phyloP scores from a whole-genome alignment of 2,888 invertebrate species.

The Branchinecta sandiegonensis region DNA sequence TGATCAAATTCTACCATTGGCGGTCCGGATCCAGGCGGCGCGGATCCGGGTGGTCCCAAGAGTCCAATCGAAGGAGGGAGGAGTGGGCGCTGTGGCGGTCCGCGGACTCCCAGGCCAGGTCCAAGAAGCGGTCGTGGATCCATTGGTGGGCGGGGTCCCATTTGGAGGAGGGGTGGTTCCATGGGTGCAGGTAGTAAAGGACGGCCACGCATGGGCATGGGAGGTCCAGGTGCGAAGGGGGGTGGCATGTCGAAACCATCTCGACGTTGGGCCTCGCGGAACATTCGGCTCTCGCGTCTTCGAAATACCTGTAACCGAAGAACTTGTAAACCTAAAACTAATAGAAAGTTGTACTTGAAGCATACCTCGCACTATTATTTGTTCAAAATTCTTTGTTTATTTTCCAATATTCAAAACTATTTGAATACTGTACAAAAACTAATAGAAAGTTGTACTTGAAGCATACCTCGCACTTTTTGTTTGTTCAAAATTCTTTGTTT shows the following conservation, averaged over 20 bases:
- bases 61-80: slow-evolving; percentile 36
- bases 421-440: too few relatives aligned
- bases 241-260: slow-evolving; percentile 26
- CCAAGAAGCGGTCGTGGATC: slow-evolving; percentile 17
- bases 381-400: too few relatives aligned
- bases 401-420: too few relatives aligned
- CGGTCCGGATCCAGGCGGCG: slow-evolving; percentile 43
- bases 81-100: slow-evolving; percentile 19
- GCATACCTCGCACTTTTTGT: too few relatives aligned
- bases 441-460: too few relatives aligned
- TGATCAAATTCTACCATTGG: slow-evolving; percentile 37
- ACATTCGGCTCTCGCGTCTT: slow-evolving; percentile 58
- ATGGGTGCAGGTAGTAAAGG: slow-evolving; percentile 15
- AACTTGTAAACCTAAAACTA: too few relatives aligned
- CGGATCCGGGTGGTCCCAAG: slow-evolving; percentile 38
- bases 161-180: neutral
- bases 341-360: too few relatives aligned
- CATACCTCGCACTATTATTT: too few relatives aligned
- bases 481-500: too few relatives aligned
- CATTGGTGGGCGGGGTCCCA: slow-evolving; percentile 17
- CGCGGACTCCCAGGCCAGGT: slow-evolving; percentile 13
- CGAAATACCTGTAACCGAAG: slow-evolving; percentile 42
- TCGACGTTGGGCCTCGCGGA: slow-evolving; percentile 53
- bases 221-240: slow-evolving; percentile 17
- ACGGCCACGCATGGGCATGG: slow-evolving; percentile 16